These are phyloP conservation scores for Stegana nigrithorax DNA, from an alignment of 2,888 invertebrate species.

Conservation along the genomic window DNA sequence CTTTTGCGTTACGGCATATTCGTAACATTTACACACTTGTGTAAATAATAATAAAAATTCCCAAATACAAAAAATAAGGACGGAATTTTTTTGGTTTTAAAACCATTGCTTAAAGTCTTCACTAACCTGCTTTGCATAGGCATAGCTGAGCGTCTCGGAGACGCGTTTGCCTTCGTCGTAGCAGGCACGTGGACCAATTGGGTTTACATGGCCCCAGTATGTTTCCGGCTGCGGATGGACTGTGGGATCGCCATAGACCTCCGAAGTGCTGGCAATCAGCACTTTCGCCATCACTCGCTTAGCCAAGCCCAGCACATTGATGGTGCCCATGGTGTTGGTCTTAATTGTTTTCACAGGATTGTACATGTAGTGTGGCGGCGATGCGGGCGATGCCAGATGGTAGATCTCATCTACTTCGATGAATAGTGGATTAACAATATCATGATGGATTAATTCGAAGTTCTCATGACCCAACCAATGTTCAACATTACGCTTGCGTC, in stretches of 20 bases:
- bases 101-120: too few relatives aligned
- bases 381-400: constrained; percentile 98
- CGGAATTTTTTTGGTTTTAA: too few relatives aligned
- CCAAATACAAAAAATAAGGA: not conserved
- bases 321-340: constrained; percentile 95
- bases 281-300: constrained; percentile 93
- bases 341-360: constrained; percentile 99
- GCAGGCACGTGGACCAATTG: constrained; percentile 96
- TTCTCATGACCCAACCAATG: constrained; percentile 99
- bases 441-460: constrained; percentile 98
- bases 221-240: constrained; percentile 98
- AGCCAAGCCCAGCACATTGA: constrained; percentile 92
- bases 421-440: constrained; percentile 96
- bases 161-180: constrained; percentile 99
- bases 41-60: too few relatives aligned
- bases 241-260: constrained; percentile 98
- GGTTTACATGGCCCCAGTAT: constrained; percentile 99
- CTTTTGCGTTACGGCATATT: too few relatives aligned
- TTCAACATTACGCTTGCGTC: constrained; percentile 95
- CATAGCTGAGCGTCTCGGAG: constrained; percentile 93
- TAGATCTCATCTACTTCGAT: constrained; percentile 99
- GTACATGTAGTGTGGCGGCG: constrained; percentile 99
- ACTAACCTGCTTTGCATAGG: constrained; percentile 88
- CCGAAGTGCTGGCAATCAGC: constrained; percentile 97
- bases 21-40: too few relatives aligned